Base-by-base conservation (phyloP, 2,113 vertebrate species). In the Prinia subflava region DNA sequence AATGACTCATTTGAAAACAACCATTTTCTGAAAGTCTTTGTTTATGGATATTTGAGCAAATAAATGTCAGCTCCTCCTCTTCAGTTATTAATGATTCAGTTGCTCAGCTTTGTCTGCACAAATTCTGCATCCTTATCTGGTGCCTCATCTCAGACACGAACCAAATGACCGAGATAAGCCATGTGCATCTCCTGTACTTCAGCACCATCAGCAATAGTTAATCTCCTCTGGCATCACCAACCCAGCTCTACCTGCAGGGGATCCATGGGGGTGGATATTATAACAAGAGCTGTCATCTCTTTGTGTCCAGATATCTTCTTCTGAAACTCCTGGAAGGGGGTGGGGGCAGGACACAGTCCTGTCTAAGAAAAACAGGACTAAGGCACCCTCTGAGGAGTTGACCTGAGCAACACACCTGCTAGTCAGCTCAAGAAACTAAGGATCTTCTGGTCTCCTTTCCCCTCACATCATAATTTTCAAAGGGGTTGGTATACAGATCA, bases 41-140 rank as follows among this genome's bases (percentile, higher is more conserved):
- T 97, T 97, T 97, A 93, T 93, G 92, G 89, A 95, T 95, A 95
- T 96, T 87, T 88, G 86, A 96, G 83, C 95, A 97, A 96, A 96
- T 97, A 96, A 96, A 97, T 92, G 91, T 97, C 96, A 96, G 82
- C 93, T 91, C 92, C 93, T 96, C 94, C 89, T 83, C 78, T 94
- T 92, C 64, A 56, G 57, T 93, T 94, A 92, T 95, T 94, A 96
- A 96, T 65, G 93, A 92, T 95, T 78, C 73, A 70, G 84, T 92
- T 92, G 74, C 91, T 92, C 6, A 1, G 74, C 91, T 97, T 91
- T 83, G 73, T 70, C 77, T 92, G 81, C 77, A 89, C 71, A 95
- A 94, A 96, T 90, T 93, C 84, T 91, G 64, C 57, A 76, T 92
- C 95, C 52, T 96, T 97, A 97, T 97, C 96, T 2, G 2, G 57